phyloP scores from a whole-genome alignment of 2,888 invertebrate genomes.

The Horisme vitalbata region DNA sequence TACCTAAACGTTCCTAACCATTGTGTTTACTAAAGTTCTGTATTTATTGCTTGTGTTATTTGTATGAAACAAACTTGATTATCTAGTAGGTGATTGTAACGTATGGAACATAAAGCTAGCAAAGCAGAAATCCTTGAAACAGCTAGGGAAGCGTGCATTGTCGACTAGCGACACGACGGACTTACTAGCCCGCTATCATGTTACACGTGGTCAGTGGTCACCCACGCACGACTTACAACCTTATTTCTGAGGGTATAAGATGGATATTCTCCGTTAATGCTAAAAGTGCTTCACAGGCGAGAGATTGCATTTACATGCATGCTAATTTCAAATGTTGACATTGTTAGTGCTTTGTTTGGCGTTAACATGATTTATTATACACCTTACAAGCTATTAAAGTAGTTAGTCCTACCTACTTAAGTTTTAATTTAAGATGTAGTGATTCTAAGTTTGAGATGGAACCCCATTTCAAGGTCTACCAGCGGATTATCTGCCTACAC shows the following conservation, averaged over 20 bases:
- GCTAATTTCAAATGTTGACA: constrained; percentile 8
- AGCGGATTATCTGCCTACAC: background rate
- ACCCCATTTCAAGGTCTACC: too few relatives aligned
- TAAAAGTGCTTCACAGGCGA: too few relatives aligned
- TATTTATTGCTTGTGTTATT: background rate
- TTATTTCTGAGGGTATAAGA: background rate
- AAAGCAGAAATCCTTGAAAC: constrained; percentile 8
- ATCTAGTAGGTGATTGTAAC: background rate
- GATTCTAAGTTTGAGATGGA: too few relatives aligned
- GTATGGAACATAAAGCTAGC: background rate
- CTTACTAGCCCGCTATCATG: background rate
- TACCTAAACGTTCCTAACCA: background rate
- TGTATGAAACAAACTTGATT: background rate
- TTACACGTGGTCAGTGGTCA: background rate
- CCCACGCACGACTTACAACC: background rate
- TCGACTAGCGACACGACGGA: background rate
- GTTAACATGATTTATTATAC: background rate
- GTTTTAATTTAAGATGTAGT: too few relatives aligned
- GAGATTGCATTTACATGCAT: constrained; percentile 8
- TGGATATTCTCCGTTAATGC: too few relatives aligned
- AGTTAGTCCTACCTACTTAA: too few relatives aligned
- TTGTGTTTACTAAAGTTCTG: background rate
- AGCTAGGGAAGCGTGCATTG: constrained; percentile 7
- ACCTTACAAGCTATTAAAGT: too few relatives aligned
- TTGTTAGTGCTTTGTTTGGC: background rate